These are phyloP conservation scores for Pseudochirops cupreus DNA, from an alignment of 2,797 vertebrate genomes.

Conservation along the genomic window DNA sequence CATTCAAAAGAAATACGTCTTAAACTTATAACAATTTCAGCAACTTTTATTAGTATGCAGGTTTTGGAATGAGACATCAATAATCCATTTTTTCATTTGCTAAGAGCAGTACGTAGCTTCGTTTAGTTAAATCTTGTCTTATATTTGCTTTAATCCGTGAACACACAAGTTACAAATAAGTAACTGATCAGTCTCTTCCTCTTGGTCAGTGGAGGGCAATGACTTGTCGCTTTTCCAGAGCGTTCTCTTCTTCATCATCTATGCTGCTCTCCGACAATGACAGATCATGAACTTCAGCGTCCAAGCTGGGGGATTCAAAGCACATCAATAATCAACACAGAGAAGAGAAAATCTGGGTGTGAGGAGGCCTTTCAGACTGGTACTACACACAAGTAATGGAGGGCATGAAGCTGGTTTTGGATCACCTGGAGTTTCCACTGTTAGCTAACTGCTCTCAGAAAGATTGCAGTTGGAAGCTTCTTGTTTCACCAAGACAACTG, in stretches of 20 bases:
- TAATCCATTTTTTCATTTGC: constrained; percentile 55
- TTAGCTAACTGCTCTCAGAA: not conserved
- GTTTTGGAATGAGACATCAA: constrained; percentile 59
- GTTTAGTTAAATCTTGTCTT: constrained; percentile 31
- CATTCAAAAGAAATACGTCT: constrained; percentile 47
- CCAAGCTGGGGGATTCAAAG: constrained; percentile 70
- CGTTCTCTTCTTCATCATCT: constrained; percentile 84
- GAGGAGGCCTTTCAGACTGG: constrained; percentile 46
- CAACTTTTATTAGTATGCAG: constrained; percentile 76
- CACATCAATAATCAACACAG: constrained; percentile 69
- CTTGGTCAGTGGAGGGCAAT: constrained; percentile 81
- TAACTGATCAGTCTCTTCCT: constrained; percentile 28
- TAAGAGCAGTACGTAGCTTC: constrained; percentile 30
- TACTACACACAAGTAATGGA: constrained; percentile 26
- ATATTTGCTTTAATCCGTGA: constrained; percentile 43
- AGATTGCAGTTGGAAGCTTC: not conserved
- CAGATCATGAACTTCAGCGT: constrained; percentile 60
- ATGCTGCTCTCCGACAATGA: constrained; percentile 78
- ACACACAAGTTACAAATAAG: constrained; percentile 12
- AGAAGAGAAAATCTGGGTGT: constrained; percentile 46
- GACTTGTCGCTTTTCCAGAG: constrained; percentile 86
- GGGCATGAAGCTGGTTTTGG: not conserved
- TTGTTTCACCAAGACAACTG: not conserved
- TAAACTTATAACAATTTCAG: constrained; percentile 33
- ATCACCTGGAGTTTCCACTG: not conserved